Percentiles rank a stretch among this genome's conserved stretches.
Conservation (phyloP, 2,113 vertebrate genomes). For the Scomber scombrus region DNA sequence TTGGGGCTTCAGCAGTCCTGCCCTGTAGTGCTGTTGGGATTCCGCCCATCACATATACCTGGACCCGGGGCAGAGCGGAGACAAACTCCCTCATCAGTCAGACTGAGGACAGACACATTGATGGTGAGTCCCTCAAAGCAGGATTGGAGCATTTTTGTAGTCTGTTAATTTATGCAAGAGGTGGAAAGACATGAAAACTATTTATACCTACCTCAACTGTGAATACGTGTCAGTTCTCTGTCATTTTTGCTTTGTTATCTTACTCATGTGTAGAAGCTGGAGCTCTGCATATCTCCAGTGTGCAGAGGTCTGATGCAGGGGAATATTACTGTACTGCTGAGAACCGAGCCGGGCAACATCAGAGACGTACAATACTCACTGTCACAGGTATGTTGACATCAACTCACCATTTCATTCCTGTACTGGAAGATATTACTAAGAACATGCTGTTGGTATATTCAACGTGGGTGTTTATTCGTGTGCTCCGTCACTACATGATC, state of each 20-base stretch:
- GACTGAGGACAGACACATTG: slow-evolving; percentile 44
- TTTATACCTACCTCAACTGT: background rate
- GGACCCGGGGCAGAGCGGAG: slow-evolving; percentile 65
- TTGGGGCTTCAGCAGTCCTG: slow-evolving; percentile 70
- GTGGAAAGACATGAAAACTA: background rate
- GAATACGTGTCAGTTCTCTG: background rate
- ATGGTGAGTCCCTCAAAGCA: slow-evolving; percentile 65
- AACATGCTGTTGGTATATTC: background rate
- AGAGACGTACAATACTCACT: slow-evolving; percentile 64
- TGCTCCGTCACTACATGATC: background rate
- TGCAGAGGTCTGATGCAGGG: slow-evolving; percentile 77
- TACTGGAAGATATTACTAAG: too few relatives aligned
- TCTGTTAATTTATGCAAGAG: background rate
- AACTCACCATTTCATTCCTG: background rate
- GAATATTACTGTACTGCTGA: slow-evolving; percentile 82
- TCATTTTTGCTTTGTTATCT: background rate
- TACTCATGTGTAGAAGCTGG: slow-evolving; percentile 63
- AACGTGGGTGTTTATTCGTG: background rate
- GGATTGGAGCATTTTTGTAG: background rate
- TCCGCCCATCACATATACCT: slow-evolving; percentile 81
- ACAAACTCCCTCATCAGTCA: slow-evolving; percentile 28
- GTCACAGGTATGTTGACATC: slow-evolving; percentile 64
- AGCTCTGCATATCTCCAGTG: slow-evolving; percentile 74
- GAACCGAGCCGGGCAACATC: slow-evolving; percentile 79
- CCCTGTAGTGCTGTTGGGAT: slow-evolving; percentile 82